Percentiles rank a stretch among this genome's conserved stretches.
phyloP scores from a whole-genome alignment of 2,113 vertebrate species.

The Promerops cafer region DNA sequence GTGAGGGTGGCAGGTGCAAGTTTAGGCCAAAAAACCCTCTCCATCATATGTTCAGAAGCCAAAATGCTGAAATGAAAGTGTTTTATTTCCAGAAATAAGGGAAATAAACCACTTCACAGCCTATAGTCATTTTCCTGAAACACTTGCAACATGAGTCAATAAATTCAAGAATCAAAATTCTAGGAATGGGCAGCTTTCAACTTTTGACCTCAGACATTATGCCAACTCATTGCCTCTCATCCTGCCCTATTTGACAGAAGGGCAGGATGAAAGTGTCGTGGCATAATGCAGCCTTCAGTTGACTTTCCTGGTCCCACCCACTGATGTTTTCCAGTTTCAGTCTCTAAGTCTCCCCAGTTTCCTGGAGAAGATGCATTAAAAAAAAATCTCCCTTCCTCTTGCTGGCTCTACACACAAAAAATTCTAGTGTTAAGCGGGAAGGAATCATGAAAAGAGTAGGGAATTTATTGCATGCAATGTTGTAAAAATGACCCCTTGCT shows the following conservation, averaged over 20 bases:
- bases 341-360: constrained; percentile 2
- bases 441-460: background rate
- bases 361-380: constrained; percentile 8
- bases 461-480: background rate
- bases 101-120: background rate
- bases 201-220: constrained; percentile 14
- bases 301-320: constrained; percentile 33
- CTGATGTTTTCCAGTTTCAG: constrained; percentile 18
- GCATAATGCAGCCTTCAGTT: constrained; percentile 17
- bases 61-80: background rate
- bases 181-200: constrained; percentile 19
- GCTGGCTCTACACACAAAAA: background rate
- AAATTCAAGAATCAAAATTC: background rate
- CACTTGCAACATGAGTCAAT: background rate
- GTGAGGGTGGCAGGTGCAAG: background rate
- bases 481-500: background rate
- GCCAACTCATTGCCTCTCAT: constrained; percentile 1
- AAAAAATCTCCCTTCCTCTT: background rate
- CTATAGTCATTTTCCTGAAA: background rate
- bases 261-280: constrained; percentile 7
- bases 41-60: background rate
- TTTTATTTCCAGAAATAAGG: background rate
- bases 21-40: background rate
- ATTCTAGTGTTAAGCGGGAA: background rate
- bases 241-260: constrained; percentile 10